Base-by-base conservation (phyloP, 2,113 vertebrate species). In the Clarias magur region DNA sequence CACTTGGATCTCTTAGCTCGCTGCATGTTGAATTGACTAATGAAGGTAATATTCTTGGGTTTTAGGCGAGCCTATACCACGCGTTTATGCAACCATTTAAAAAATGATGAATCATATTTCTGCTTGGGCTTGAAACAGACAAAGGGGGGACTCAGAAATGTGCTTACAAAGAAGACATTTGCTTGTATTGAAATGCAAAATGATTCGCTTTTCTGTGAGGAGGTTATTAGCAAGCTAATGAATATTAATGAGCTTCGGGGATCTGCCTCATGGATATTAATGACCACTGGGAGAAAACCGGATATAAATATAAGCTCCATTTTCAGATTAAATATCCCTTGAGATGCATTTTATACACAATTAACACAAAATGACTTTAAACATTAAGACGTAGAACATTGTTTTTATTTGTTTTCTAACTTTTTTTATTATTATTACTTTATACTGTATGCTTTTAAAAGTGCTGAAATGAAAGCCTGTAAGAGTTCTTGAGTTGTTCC, bases 161-260 rank as follows among this genome's bases (percentile, higher is more conserved):
- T 53, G 21, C n/a, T 53, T 56, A 17, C 15, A 27, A 56, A 27
- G 53, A 56, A 17, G 53, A 79, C 53, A 17, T 9, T 53, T 17
- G 75, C 75, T 27, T 17, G 53, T 27, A 27, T 17, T 79, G 75
- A 79, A 79, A 79, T 79, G 75, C 53, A 79, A 56, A 79, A 78
- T 56, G 13, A 78, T 56, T 56, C 23, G 13, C 75, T 25, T 79
- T 79, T 79, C 25, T 53, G 56, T 17, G 53, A 57, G 75, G 53
- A 57, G 53, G 25, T 56, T 79, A 79, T 79, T 79, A 27, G 75
- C 48, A 79, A 56, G 75, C 48, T 79, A n/a, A 27, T 54, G 48
- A 54, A 78, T 78, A 78, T 78, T 78, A 27, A 78, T 78, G 25
- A 78, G 48, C 23, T 16, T 19, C n/a, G 25, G 25, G 17, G 48